These are phyloP conservation scores for Crotalus horridus DNA, from an alignment of 2,113 vertebrate species.

Conservation along the genomic window DNA sequence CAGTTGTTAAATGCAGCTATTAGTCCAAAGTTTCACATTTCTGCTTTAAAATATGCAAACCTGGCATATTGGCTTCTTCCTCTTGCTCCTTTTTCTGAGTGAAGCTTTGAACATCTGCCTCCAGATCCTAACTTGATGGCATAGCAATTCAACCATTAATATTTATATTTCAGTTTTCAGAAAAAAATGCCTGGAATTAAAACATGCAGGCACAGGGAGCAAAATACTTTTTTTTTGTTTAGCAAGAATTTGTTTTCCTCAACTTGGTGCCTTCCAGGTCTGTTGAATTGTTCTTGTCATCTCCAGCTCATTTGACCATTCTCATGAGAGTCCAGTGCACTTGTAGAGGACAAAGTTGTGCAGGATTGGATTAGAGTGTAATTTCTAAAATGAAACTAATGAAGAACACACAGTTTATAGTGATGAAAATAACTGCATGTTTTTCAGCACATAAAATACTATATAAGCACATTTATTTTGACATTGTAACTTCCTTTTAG, in stretches of 20 bases:
- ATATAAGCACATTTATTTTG: not conserved
- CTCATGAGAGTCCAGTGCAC: not conserved
- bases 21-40: not conserved
- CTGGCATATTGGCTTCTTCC: not conserved
- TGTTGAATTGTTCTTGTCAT: not conserved
- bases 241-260: not conserved
- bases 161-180: not conserved
- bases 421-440: not conserved
- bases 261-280: not conserved
- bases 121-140: not conserved
- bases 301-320: not conserved
- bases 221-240: not conserved
- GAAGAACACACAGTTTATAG: not conserved
- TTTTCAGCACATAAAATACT: not conserved
- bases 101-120: not conserved
- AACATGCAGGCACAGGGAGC: no score
- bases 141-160: not conserved
- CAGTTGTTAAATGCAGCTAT: not conserved
- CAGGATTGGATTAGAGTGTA: not conserved
- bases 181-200: not conserved
- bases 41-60: not conserved
- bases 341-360: not conserved
- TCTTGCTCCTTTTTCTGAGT: not conserved
- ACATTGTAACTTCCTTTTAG: not conserved
- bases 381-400: not conserved